Base-by-base conservation (phyloP, 2,113 vertebrate genomes). In the Spermophilus dauricus region DNA sequence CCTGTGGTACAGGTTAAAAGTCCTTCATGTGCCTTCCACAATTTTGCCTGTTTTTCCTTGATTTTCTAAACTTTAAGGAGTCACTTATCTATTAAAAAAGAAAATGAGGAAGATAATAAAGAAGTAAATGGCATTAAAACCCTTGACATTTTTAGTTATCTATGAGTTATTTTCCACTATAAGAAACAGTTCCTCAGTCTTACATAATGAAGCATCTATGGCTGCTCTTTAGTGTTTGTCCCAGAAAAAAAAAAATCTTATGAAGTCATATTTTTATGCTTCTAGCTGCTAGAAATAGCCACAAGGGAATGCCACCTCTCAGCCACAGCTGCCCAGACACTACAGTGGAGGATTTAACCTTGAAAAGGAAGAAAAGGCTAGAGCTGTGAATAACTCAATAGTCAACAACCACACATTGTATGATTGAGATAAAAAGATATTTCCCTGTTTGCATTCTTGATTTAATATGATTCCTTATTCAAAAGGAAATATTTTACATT, bases 401-500 rank as follows among this genome's bases (percentile, higher is more conserved):
- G 76, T 18, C 70, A 96, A 51, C 53, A 89, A 48, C 12, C 22
- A 48, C 11, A 82, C 10, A 90, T 34, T 42, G 42, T 8, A 30
- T 4, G 4, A 13, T 95, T 86, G 30, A 85, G 30, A 91, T 30
- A 10, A 91, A 89, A 86, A 89, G 4, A 90, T 34, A 81, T 69
- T 84, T 90, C 81, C 76, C 48, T 94, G 30, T 86, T 96, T 91
- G 30, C 34, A 76, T 77, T 65, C 45, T 84, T 82, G 85, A 86
- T 5, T 96, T 51, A 94, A 97, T 94, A 97, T n/a, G 58, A 95
- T 67, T 96, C 84, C 86, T 82, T 67, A 92, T 85, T 85, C 61
- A 86, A 53, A 87, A 86, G 92, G 0, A 28, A 98, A 92, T 93
- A 51, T 86, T 98, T 94, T 85, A 93, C 2, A 94, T 97, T 97